These are phyloP conservation scores for Xiphophorus birchmanni DNA, from an alignment of 2,797 vertebrate genomes.

Conservation along the genomic window DNA sequence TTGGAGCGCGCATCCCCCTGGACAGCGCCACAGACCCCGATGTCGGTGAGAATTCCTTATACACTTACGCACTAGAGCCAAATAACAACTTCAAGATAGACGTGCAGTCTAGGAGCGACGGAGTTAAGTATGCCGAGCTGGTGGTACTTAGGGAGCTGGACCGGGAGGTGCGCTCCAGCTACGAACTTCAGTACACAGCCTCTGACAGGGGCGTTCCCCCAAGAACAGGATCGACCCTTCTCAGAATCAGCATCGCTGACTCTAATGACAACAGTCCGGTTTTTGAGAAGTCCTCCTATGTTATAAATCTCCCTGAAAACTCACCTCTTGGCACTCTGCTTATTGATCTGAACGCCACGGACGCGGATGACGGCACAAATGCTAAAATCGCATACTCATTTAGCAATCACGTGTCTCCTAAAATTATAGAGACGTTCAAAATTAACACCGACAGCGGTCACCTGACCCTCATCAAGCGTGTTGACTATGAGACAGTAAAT, in stretches of 20 bases:
- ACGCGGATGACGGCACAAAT: slow-evolving; percentile 94
- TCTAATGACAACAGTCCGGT: slow-evolving; percentile 96
- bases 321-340: slow-evolving; percentile 89
- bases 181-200: slow-evolving; percentile 92
- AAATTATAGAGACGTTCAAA: slow-evolving; percentile 92
- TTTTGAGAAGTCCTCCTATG: slow-evolving; percentile 89
- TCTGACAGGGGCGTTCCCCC: slow-evolving; percentile 93
- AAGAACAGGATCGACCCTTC: slow-evolving; percentile 88
- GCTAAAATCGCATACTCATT: slow-evolving; percentile 95
- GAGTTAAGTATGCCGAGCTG: slow-evolving; percentile 93
- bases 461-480: slow-evolving; percentile 87
- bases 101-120: slow-evolving; percentile 91
- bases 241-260: slow-evolving; percentile 92
- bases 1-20: slow-evolving; percentile 93
- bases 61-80: slow-evolving; percentile 89
- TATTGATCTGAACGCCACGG: slow-evolving; percentile 93
- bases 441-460: slow-evolving; percentile 92
- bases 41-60: slow-evolving; percentile 93
- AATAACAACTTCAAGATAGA: slow-evolving; percentile 92
- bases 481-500: slow-evolving; percentile 90
- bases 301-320: slow-evolving; percentile 89
- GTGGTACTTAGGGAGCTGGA: slow-evolving; percentile 92
- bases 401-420: slow-evolving; percentile 92
- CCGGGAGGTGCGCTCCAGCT: slow-evolving; percentile 88
- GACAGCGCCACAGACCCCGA: slow-evolving; percentile 96